Conservation (phyloP, 1,140 invertebrate species). For the Andrena cerasifolii region DNA sequence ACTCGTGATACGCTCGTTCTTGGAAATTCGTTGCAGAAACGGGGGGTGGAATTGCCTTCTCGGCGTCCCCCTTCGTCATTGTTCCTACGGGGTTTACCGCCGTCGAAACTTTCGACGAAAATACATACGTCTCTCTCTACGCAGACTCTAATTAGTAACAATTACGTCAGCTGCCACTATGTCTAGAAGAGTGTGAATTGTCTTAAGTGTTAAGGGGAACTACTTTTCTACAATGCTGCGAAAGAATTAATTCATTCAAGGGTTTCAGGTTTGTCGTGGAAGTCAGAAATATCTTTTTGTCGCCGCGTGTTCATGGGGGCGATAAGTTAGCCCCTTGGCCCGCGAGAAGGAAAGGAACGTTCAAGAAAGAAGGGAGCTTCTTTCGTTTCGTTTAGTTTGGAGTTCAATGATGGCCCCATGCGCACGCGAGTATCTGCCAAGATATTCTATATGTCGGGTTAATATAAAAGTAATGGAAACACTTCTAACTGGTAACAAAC, state of each 20-base stretch:
- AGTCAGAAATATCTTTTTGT: not conserved
- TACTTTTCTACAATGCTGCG: constrained; percentile 46
- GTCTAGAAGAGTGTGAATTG: constrained; percentile 32
- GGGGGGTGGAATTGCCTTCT: not conserved
- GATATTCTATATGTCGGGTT: constrained; percentile 4
- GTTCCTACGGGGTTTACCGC: constrained; percentile 29
- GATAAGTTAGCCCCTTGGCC: not conserved
- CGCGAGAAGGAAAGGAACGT: not conserved
- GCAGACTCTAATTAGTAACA: constrained; percentile 36
- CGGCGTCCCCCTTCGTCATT: not conserved
- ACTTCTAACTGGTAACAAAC: constrained; percentile 15
- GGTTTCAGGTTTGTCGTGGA: constrained; percentile 18
- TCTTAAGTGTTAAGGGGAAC: constrained; percentile 34
- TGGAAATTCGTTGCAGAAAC: constrained; percentile 53
- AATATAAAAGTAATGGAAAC: constrained; percentile 23
- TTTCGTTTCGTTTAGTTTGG: not conserved
- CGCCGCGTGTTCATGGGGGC: constrained; percentile 8
- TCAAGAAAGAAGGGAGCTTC: too few relatives aligned
- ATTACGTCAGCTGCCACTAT: constrained; percentile 46
- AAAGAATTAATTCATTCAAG: constrained; percentile 33
- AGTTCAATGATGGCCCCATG: not conserved
- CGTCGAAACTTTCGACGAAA: constrained; percentile 26
- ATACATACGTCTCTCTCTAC: constrained; percentile 29
- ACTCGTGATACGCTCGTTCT: constrained; percentile 28
- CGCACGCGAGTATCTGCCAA: constrained; percentile 2